These are phyloP conservation scores for Aphis gossypii DNA, from an alignment of 1,140 invertebrate genomes.

Conservation along the genomic window DNA sequence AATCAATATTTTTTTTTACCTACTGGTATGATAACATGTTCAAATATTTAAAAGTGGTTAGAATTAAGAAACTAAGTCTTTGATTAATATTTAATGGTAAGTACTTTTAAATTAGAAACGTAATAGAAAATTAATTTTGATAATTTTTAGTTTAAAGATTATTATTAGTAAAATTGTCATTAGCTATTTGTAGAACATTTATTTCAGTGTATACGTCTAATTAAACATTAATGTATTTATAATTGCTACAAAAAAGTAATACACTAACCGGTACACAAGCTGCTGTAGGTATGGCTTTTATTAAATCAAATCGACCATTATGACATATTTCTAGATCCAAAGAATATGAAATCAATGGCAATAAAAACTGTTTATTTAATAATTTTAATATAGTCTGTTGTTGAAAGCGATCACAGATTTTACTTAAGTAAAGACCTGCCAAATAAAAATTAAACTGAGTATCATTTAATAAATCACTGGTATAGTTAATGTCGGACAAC, in stretches of 20 bases:
- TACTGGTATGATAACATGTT: background rate
- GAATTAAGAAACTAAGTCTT: background rate
- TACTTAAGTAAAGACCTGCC: slow-evolving; percentile 41
- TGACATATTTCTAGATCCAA: slow-evolving; percentile 7
- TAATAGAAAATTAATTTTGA: background rate
- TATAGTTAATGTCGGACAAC: slow-evolving; percentile 22
- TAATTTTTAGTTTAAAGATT: background rate
- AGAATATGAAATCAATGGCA: slow-evolving; percentile 49
- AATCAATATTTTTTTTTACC: background rate
- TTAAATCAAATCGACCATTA: slow-evolving; percentile 22
- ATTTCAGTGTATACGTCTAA: background rate
- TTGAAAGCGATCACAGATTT: slow-evolving; percentile 14
- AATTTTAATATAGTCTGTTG: slow-evolving; percentile 29
- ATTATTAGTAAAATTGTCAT: background rate
- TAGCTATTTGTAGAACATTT: background rate
- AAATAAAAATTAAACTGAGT: slow-evolving; percentile 39
- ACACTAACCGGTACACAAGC: slow-evolving; percentile 29
- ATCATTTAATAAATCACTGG: slow-evolving; percentile 35
- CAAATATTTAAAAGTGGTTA: background rate
- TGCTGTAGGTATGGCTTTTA: slow-evolving; percentile 35
- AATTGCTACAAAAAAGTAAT: no score
- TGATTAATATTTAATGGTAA: background rate
- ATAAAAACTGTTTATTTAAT: slow-evolving; percentile 37
- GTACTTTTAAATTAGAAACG: background rate
- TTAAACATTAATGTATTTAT: background rate